Conservation (phyloP, 1,140 invertebrate genomes). For the Drosophila eugracilis region DNA sequence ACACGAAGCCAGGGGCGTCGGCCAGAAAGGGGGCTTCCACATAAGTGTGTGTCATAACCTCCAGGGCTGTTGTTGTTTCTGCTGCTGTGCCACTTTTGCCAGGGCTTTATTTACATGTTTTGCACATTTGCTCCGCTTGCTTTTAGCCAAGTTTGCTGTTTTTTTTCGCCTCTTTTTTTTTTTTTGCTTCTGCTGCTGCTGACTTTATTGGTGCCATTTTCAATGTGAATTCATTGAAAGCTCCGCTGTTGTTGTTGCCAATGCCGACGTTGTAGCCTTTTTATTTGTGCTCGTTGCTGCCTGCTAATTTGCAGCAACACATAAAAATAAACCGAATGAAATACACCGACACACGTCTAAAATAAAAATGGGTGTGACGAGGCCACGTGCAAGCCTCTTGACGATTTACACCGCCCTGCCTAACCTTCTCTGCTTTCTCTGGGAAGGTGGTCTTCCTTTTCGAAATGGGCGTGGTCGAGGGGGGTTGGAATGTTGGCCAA, state of each 20-base stretch:
- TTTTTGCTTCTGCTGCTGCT: too few relatives aligned
- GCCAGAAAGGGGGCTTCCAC: not conserved
- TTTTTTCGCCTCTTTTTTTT: conserved; percentile 18
- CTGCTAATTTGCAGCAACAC: conserved; percentile 64
- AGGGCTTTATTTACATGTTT: conserved; percentile 66
- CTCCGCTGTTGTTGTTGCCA: conserved; percentile 18
- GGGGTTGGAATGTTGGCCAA: conserved; percentile 37
- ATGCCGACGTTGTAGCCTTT: conserved; percentile 23
- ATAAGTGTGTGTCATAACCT: conserved; percentile 43
- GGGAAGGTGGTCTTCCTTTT: not conserved
- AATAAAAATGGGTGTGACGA: conserved; percentile 67
- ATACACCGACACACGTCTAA: conserved; percentile 59
- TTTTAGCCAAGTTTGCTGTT: conserved; percentile 58
- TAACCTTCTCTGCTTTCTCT: conserved; percentile 4
- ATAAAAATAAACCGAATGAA: conserved; percentile 39
- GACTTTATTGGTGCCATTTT: conserved; percentile 70
- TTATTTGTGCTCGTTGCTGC: conserved; percentile 42
- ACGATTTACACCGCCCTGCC: conserved; percentile 1
- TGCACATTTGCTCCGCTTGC: conserved; percentile 61
- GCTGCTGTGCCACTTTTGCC: conserved; percentile 64
- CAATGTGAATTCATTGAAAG: conserved; percentile 62
- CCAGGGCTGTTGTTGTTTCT: conserved; percentile 51
- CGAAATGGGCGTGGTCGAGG: conserved; percentile 10
- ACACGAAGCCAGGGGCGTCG: not conserved
- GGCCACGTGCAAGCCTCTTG: conserved; percentile 60